Evolutionary conservation across 1,140 invertebrate species (phyloP).

Genomic region (Pissodes strobi): DNA sequence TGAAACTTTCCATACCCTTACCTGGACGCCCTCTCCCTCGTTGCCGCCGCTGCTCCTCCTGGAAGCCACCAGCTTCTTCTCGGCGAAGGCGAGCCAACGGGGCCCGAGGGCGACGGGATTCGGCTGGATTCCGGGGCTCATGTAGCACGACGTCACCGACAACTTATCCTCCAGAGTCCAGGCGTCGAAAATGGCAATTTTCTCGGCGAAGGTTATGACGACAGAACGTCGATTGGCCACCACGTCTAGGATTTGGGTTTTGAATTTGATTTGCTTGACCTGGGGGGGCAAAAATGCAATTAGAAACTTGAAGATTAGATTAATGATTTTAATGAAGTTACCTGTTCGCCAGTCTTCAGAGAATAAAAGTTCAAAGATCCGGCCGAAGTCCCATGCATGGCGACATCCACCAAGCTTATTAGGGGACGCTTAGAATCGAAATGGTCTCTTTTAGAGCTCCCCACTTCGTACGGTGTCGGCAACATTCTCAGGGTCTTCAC

Average conservation of each 20-base stretch:
- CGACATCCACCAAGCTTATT: slow-evolving; percentile 85
- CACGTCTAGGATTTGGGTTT: slow-evolving; percentile 86
- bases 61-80: slow-evolving; percentile 78
- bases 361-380: slow-evolving; percentile 90
- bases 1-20: too few relatives aligned
- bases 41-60: slow-evolving; percentile 87
- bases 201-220: slow-evolving; percentile 86
- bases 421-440: slow-evolving; percentile 81
- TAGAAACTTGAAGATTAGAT: too few relatives aligned
- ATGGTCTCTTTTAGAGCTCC: slow-evolving; percentile 58
- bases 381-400: slow-evolving; percentile 76
- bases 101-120: slow-evolving; percentile 94
- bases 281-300: slow-evolving; percentile 43
- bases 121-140: slow-evolving; percentile 78
- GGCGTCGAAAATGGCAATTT: slow-evolving; percentile 89
- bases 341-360: slow-evolving; percentile 84
- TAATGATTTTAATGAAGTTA: slow-evolving; percentile 59
- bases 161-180: slow-evolving; percentile 83
- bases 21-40: slow-evolving; percentile 63
- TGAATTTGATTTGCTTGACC: slow-evolving; percentile 90
- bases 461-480: slow-evolving; percentile 68
- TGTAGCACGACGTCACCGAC: slow-evolving; percentile 87
- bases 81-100: slow-evolving; percentile 80
- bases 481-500: slow-evolving; percentile 82
- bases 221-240: slow-evolving; percentile 81